Conservation (phyloP, 2,113 vertebrate genomes). For the Mastomys natalensis region DNA sequence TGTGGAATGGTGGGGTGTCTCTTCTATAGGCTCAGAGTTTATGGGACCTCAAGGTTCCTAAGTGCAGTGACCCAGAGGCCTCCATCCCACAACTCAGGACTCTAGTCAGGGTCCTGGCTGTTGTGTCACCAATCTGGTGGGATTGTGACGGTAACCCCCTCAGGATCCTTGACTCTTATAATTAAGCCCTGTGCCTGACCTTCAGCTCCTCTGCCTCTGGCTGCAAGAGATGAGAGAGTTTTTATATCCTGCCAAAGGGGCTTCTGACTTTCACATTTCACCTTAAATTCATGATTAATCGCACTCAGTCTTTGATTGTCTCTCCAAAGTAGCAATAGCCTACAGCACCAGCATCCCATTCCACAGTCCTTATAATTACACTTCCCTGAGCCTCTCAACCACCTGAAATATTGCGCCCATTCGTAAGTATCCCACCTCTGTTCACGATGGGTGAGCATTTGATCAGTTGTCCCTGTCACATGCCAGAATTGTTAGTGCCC, state of each 20-base stretch:
- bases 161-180: background rate
- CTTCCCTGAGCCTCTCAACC: background rate
- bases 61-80: background rate
- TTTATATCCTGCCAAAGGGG: conserved; percentile 64
- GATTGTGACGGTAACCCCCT: background rate
- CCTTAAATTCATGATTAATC: conserved; percentile 67
- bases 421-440: background rate
- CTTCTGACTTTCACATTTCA: conserved; percentile 62
- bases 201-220: conserved; percentile 57
- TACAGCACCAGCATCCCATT: conserved; percentile 31
- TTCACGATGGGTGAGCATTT: background rate
- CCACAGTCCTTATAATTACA: conserved; percentile 46
- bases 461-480: background rate
- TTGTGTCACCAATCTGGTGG: background rate
- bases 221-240: conserved; percentile 60
- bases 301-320: conserved; percentile 50
- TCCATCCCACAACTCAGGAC: background rate
- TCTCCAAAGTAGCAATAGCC: conserved; percentile 58
- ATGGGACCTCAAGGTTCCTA: background rate
- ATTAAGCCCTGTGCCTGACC: conserved; percentile 55
- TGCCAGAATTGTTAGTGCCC: background rate
- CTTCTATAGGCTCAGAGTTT: conserved; percentile 1
- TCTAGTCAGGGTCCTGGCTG: background rate
- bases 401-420: conserved; percentile 28
- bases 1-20: background rate